Conservation (phyloP, 64 coral and sea anemone genomes). For the Stylophora pistillata region DNA sequence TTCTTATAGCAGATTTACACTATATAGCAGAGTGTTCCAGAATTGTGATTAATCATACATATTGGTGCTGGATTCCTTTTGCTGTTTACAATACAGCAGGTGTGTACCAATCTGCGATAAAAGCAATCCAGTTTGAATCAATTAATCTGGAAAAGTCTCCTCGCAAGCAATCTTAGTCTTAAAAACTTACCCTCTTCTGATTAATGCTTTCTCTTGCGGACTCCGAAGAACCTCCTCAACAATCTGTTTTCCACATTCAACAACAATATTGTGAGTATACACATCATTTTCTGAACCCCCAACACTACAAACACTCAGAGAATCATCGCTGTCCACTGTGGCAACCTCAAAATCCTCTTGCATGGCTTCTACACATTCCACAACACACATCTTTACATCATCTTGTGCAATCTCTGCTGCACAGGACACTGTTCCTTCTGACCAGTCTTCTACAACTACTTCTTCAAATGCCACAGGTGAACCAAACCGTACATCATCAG, state of each 20-base stretch:
- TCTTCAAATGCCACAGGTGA: background rate
- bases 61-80: too few species aligned
- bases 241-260: conserved; percentile 24
- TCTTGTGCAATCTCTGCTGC: conserved; percentile 18
- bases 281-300: conserved; percentile 36
- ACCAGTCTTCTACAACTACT: background rate
- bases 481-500: background rate
- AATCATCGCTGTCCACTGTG: conserved; percentile 33
- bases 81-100: too few species aligned
- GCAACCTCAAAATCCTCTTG: conserved; percentile 54
- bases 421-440: conserved; percentile 13
- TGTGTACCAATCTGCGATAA: too few species aligned
- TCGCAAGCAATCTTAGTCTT: background rate
- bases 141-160: too few species aligned
- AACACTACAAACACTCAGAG: conserved; percentile 41
- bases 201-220: conserved; percentile 43
- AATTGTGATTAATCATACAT: too few species aligned
- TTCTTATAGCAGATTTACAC: too few species aligned
- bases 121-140: too few species aligned
- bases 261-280: conserved; percentile 48
- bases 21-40: too few species aligned
- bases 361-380: conserved; percentile 39
- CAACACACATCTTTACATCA: conserved; percentile 27
- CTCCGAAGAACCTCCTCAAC: conserved; percentile 38
- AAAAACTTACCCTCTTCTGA: conserved; percentile 56